A percentile compares a stretch with the other conserved stretches of the same genome.
Conservation (phyloP, 2,113 vertebrate species). For the Sminthopsis crassicaudata region DNA sequence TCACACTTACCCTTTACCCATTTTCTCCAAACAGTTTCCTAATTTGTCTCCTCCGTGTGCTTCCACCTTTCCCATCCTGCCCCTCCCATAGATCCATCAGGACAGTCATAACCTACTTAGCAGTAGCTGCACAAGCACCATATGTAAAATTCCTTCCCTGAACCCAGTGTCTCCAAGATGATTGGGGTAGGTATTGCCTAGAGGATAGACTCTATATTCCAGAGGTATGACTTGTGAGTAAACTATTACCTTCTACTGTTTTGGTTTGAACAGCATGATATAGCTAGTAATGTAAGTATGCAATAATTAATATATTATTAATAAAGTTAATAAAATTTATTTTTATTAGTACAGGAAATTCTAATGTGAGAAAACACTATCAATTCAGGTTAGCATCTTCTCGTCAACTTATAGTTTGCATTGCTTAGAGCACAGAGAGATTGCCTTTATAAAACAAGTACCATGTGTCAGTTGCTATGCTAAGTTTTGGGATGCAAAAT, state of each 20-base stretch:
- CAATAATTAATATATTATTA: too few species aligned
- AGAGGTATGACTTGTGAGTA: background rate
- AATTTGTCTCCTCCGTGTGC: background rate
- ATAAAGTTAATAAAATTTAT: background rate
- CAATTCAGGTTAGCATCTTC: background rate
- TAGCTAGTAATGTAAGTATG: too few species aligned
- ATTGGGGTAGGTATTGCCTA: background rate
- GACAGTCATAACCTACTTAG: background rate
- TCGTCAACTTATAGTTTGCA: background rate
- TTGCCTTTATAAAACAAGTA: background rate
- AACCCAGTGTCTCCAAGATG: background rate
- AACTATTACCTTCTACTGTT: background rate
- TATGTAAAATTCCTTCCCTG: background rate
- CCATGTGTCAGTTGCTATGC: background rate
- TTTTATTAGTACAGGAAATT: background rate
- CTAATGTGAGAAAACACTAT: background rate
- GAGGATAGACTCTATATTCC: background rate
- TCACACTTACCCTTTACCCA: background rate
- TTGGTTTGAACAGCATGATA: background rate
- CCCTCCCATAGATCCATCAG: background rate
- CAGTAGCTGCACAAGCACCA: background rate
- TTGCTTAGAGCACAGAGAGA: background rate
- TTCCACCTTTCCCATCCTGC: background rate
- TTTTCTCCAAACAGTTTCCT: background rate
- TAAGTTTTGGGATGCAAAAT: background rate